Evolutionary conservation across 37 sponge, comb jelly and placozoan genomes (phyloP).

Genomic region (Axinella damicornis): DNA sequence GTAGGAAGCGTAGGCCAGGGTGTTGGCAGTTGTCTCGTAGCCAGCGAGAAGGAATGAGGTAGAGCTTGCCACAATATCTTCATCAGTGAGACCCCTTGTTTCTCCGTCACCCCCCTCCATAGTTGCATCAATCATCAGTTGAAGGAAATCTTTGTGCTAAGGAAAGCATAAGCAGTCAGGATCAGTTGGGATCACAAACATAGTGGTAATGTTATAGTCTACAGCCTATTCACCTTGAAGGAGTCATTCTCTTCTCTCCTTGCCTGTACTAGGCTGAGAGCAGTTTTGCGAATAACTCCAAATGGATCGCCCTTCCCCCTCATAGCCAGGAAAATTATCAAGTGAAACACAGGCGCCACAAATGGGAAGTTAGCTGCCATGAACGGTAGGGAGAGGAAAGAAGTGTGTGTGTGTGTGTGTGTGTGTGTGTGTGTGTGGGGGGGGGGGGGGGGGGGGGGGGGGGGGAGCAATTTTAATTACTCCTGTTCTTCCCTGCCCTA

Average conservation of each 20-base stretch:
- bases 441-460: no score
- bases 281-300: not conserved
- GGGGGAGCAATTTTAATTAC: no score
- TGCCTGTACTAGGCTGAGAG: not conserved
- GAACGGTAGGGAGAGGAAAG: no score
- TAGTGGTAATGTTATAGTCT: no score
- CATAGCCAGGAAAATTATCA: no score
- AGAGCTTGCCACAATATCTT: slow-evolving; percentile 55
- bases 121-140: slow-evolving; percentile 72
- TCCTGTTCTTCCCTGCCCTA: no score
- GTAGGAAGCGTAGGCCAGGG: slow-evolving; percentile 66
- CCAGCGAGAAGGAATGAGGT: slow-evolving; percentile 78
- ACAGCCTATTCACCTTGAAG: not conserved
- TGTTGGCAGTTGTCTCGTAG: slow-evolving; percentile 82
- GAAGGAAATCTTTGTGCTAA: slow-evolving; percentile 70
- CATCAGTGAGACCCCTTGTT: slow-evolving; percentile 28
- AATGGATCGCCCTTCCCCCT: not conserved
- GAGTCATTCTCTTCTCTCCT: not conserved
- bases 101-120: slow-evolving; percentile 15
- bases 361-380: slow-evolving; percentile 4
- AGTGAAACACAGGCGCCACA: not conserved
- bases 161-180: no score
- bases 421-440: no score
- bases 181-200: no score
- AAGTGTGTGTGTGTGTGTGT: no score